phyloP scores from a whole-genome alignment of 2,888 invertebrate species.

The Ophion ellenae region DNA sequence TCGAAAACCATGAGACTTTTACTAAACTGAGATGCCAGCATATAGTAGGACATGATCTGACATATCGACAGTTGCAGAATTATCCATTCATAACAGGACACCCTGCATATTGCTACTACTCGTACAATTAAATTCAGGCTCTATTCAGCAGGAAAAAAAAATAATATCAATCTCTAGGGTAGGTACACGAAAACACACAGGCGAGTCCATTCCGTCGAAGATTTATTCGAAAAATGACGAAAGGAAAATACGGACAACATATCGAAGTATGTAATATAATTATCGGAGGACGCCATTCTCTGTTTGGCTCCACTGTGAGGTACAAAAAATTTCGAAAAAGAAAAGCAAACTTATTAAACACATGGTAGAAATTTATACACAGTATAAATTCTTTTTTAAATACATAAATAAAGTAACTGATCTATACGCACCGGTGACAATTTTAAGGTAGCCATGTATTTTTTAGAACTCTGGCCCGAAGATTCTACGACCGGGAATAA shows the following conservation, averaged over 20 bases:
- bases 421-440: too few relatives aligned
- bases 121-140: too few relatives aligned
- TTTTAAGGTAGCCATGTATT: too few relatives aligned
- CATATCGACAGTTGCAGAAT: too few relatives aligned
- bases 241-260: background rate
- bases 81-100: too few relatives aligned
- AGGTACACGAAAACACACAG: background rate
- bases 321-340: background rate
- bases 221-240: slow-evolving; percentile 21
- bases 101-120: too few relatives aligned
- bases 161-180: background rate
- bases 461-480: too few relatives aligned
- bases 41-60: too few relatives aligned
- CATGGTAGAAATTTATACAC: slow-evolving; percentile 19
- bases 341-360: background rate
- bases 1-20: too few relatives aligned
- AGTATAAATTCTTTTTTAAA: slow-evolving; percentile 29
- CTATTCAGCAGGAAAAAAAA: background rate
- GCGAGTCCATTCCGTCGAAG: background rate
- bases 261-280: background rate
- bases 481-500: too few relatives aligned
- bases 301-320: background rate
- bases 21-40: too few relatives aligned
- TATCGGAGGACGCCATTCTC: background rate
- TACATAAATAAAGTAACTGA: slow-evolving; percentile 14